Evolutionary conservation across 1,140 invertebrate species (phyloP), one percentile per base, ranked within the genome.

Genomic region (Potamilus streckersoni): DNA sequence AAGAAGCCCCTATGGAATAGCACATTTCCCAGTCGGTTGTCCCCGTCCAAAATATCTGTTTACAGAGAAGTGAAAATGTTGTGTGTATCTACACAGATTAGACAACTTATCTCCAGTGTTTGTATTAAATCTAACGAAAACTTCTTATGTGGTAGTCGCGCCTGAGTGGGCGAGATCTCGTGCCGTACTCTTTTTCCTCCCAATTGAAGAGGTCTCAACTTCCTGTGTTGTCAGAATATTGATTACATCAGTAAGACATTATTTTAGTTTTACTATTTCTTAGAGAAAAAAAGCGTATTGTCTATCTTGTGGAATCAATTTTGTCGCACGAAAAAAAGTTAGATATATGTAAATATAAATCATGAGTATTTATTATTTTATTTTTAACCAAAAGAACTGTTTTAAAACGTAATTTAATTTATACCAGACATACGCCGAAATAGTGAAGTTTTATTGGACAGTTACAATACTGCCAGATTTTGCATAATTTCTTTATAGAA

Each of bases 51-150:
- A 77, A 60, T 72, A 77, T 77, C 68, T 66, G 65, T 69, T 64
- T 73, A 72, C 69, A 77, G 68, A 77, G 75, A 71, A 66, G 75
- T 77, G 75, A 77, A 77, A 73, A 77, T 72, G 70, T 62, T 77
- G 69, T 77, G 61, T 58, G 60, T 77, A 77, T 77, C 73, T 77
- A 49, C 70, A 72, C 73, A 68, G 75, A 77, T 77, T 61, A 58
- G 70, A 73, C 38, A 49, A 49, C 3, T 49, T 49, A 49, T 49
- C 38, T 49, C 38, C 38, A 49, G 38, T 49, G 38, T 49, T 49
- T 49, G 38, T 49, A 49, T 49, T 49, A 49, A 49, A 49, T 49
- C 38, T 5, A 49, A 49, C 38, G 38, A 49, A 49, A 49, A 49
- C 38, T 49, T 49, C 38, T 49, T 49, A 4, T 49, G 38, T 49